Conservation (phyloP, 2,113 vertebrate species). For the Pseudopodoces humilis region DNA sequence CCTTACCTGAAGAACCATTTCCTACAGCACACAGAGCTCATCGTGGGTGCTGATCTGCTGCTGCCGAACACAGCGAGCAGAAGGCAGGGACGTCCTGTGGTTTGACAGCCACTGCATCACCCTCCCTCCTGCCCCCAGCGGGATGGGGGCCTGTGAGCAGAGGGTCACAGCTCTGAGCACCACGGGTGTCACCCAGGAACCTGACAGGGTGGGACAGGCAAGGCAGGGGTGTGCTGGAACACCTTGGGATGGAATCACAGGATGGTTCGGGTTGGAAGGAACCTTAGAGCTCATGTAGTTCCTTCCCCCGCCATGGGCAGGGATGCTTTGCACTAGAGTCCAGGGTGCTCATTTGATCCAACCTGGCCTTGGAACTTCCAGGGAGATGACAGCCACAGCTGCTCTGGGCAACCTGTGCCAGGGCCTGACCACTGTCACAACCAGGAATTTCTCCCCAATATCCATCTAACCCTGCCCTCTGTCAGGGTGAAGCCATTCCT, state of each 20-base stretch:
- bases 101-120: background rate
- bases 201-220: background rate
- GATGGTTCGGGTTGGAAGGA: background rate
- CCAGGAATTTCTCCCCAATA: background rate
- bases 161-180: background rate
- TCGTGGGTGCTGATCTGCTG: background rate
- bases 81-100: background rate
- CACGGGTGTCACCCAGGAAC: background rate
- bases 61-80: accelerated
- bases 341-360: background rate
- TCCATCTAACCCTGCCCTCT: background rate
- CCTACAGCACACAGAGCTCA: background rate
- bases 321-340: background rate
- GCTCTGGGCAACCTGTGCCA: background rate
- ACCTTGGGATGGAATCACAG: background rate
- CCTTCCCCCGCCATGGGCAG: background rate
- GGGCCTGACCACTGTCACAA: background rate
- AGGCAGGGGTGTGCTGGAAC: background rate
- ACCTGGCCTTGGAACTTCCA: background rate
- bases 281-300: background rate
- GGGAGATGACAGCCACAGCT: background rate
- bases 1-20: background rate
- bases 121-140: background rate
- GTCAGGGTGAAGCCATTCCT: background rate
- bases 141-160: accelerated